Evolutionary conservation across 2,113 vertebrate species (phyloP), one percentile per base, ranked within the genome.

Genomic region (Crotophaga sulcirostris): DNA sequence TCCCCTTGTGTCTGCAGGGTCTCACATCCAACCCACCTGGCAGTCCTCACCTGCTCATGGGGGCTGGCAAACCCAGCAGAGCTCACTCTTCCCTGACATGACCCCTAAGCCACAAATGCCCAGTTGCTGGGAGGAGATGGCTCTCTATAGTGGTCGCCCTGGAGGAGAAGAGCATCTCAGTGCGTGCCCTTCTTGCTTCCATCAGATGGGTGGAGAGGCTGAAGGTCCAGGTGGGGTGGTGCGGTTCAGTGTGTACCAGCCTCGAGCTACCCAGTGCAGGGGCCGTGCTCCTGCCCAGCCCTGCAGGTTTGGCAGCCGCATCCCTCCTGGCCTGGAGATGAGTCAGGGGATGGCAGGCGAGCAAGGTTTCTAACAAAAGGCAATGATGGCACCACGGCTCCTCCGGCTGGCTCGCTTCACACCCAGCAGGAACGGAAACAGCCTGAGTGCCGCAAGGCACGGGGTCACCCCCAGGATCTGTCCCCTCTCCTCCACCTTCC

Each of bases 401-500:
- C 88, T 58, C 51, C 5, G 5, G 76, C 47, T 4, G 1, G 33
- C 29, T 19, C 3, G 2, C 26, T 66, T n/a, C 8, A 1, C 28
- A 33, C 58, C 38, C 28, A 9, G 85, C 1, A 3, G 0, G 78
- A 55, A 26, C 24, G 47, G 88, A 93, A 78, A 55, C 18, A 14
- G 44, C 47, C 68, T 12, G 10, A 38, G 6, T 45, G 66, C 25
- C 3, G 2, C 79, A 11, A 81, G 67, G 62, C 56, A 74, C 56
- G 0, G 85, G 81, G 83, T 89, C 66, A 79, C 44, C 84, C 44
- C 44, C 31, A 13, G 21, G 19, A 73, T 66, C 67, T 15, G 58
- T 83, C 26, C 75, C 56, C 10, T 70, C 81, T 84, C 59, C 74
- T 90, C 83, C 17, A 1, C 70, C 79, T 94, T 95, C 85, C 33